Percentiles rank a stretch among this genome's conserved stretches.
phyloP scores from a whole-genome alignment of 1,140 invertebrate species.

The Aplysia californica region DNA sequence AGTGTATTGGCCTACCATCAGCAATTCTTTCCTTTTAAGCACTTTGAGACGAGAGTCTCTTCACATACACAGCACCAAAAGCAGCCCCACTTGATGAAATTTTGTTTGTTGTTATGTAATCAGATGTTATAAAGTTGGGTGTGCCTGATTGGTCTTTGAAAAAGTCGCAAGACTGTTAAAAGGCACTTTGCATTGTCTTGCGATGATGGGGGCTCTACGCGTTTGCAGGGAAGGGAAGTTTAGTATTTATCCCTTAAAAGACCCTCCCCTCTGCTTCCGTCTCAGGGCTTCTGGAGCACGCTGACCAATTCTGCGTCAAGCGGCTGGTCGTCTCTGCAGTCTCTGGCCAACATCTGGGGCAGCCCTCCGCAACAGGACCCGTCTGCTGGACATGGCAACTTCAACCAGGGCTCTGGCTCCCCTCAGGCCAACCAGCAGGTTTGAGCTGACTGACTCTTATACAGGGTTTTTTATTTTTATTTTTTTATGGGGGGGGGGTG shows the following conservation, averaged over 20 bases:
- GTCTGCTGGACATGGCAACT: not conserved
- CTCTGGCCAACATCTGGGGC: constrained; percentile 48
- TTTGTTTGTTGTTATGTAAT: not conserved
- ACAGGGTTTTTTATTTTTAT: not conserved
- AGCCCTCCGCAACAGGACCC: constrained; percentile 27
- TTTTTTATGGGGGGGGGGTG: not conserved
- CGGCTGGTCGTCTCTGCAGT: constrained; percentile 58
- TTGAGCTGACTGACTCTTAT: not conserved
- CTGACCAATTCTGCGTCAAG: constrained; percentile 57
- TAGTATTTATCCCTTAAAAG: too few relatives aligned
- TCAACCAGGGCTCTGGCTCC: not conserved
- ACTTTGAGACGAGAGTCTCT: too few relatives aligned
- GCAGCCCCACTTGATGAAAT: too few relatives aligned
- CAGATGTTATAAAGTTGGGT: too few relatives aligned
- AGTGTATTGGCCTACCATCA: too few relatives aligned
- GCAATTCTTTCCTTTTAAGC: too few relatives aligned
- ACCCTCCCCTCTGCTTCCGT: too few relatives aligned
- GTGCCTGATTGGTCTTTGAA: too few relatives aligned
- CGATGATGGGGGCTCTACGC: not conserved
- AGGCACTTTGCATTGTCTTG: not conserved
- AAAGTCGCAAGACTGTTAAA: not conserved
- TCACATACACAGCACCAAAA: too few relatives aligned
- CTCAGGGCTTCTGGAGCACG: constrained; percentile 52
- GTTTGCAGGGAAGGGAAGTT: not conserved
- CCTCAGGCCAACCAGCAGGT: constrained; percentile 3